These are phyloP conservation scores for Drosophila sulfurigaster DNA, from an alignment of 1,140 invertebrate species.

Conservation along the genomic window DNA sequence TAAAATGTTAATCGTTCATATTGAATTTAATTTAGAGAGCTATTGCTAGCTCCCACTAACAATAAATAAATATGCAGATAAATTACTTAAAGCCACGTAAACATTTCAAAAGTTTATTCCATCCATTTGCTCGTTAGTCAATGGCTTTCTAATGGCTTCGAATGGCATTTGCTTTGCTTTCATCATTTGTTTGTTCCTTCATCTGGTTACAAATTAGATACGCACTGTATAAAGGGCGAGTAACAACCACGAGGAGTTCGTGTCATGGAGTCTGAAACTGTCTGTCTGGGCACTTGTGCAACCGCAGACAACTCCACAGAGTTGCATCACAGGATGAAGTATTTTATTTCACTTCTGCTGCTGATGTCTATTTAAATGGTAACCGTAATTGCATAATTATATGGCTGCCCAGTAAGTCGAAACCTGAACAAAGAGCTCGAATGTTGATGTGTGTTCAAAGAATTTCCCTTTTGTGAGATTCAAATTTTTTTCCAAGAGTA, in stretches of 20 bases:
- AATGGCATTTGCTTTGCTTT: neutral
- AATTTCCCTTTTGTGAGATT: neutral
- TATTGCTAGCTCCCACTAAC: neutral
- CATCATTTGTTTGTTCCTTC: slow-evolving; percentile 16
- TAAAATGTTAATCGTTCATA: too few relatives aligned
- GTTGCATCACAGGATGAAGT: slow-evolving; percentile 14
- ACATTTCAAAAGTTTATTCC: too few relatives aligned
- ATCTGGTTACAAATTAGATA: slow-evolving; percentile 64
- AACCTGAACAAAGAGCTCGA: slow-evolving; percentile 38
- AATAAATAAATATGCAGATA: slow-evolving; percentile 13
- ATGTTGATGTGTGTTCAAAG: neutral
- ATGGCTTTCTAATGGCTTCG: slow-evolving; percentile 26
- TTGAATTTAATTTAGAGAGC: too few relatives aligned
- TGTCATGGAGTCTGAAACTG: neutral
- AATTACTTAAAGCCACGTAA: slow-evolving; percentile 34
- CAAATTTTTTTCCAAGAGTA: slow-evolving; percentile 16
- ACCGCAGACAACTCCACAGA: slow-evolving; percentile 70
- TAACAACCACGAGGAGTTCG: slow-evolving; percentile 9
- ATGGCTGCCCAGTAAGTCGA: slow-evolving; percentile 57
- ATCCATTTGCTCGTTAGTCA: neutral
- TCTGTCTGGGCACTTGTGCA: slow-evolving; percentile 54
- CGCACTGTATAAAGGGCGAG: slow-evolving; percentile 29
- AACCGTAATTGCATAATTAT: slow-evolving; percentile 83
- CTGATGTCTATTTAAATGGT: slow-evolving; percentile 81
- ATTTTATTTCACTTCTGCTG: slow-evolving; percentile 66